These are phyloP conservation scores for Drosophila erecta DNA, from an alignment of 1,140 invertebrate species.

Conservation along the genomic window DNA sequence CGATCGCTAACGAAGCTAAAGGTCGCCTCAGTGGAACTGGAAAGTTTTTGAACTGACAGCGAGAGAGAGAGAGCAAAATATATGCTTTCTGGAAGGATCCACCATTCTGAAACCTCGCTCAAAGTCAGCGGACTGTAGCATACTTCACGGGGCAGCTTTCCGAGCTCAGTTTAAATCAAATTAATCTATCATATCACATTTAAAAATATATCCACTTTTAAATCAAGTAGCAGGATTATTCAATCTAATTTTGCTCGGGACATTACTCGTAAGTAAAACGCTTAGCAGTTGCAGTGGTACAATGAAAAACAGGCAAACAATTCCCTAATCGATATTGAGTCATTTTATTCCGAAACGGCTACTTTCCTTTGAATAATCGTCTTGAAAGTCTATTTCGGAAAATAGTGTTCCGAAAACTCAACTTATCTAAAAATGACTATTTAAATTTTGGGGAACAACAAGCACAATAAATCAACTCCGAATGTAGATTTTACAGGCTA, in stretches of 20 bases:
- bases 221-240: too few species aligned
- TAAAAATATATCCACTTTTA: too few species aligned
- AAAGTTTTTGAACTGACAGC: background rate
- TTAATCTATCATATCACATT: too few species aligned
- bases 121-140: background rate
- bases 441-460: too few species aligned
- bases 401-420: background rate
- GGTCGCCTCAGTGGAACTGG: constrained; percentile 3
- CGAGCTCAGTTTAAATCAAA: too few species aligned
- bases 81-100: too few species aligned
- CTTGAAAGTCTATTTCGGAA: background rate
- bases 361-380: background rate
- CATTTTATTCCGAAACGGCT: background rate
- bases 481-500: too few species aligned
- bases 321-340: background rate
- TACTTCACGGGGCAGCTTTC: background rate
- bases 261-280: too few species aligned
- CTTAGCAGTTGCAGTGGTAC: background rate
- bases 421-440: too few species aligned
- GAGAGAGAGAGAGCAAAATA: background rate
- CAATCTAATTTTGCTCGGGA: background rate
- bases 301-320: background rate
- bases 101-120: background rate
- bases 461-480: too few species aligned
- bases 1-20: background rate